phyloP scores from a whole-genome alignment of 2,113 vertebrate species.

The Scalopus aquaticus region DNA sequence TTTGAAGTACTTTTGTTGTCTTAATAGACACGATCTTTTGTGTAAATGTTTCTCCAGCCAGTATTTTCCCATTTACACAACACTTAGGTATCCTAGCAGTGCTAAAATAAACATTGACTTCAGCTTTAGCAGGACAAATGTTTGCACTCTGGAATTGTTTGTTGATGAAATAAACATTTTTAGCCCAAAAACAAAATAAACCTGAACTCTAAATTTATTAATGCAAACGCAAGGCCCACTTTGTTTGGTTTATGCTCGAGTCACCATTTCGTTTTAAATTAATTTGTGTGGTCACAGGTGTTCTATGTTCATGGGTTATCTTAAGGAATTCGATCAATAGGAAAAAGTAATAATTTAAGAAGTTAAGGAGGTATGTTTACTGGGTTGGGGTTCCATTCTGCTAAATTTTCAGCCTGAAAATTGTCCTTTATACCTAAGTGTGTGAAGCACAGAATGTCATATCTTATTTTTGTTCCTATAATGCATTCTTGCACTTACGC shows the following conservation, averaged over 20 bases:
- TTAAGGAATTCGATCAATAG: constrained; percentile 79
- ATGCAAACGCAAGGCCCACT: constrained; percentile 70
- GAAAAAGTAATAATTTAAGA: constrained; percentile 68
- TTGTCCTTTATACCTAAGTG: constrained; percentile 7
- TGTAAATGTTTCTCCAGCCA: constrained; percentile 52
- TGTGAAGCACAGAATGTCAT: constrained; percentile 56
- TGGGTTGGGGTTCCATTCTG: constrained; percentile 76
- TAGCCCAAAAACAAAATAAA: constrained; percentile 61
- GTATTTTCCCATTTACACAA: constrained; percentile 66
- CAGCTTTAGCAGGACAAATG: constrained; percentile 52
- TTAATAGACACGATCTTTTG: constrained; percentile 52
- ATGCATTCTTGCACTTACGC: constrained; percentile 66
- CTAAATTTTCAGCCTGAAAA: constrained; percentile 42
- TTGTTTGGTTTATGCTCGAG: constrained; percentile 73
- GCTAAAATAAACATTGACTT: constrained; percentile 62
- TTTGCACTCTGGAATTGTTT: constrained; percentile 63
- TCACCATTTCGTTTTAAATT: constrained; percentile 62
- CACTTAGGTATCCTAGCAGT: constrained; percentile 57
- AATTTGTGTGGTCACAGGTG: constrained; percentile 63
- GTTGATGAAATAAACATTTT: constrained; percentile 73
- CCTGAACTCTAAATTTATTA: constrained; percentile 57
- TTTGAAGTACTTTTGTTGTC: constrained; percentile 40
- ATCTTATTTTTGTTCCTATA: constrained; percentile 65
- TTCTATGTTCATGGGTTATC: constrained; percentile 85
- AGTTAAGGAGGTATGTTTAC: constrained; percentile 52